Evolutionary conservation across 2,797 vertebrate species (phyloP).

Genomic region (Pseudochaenichthys georgianus): DNA sequence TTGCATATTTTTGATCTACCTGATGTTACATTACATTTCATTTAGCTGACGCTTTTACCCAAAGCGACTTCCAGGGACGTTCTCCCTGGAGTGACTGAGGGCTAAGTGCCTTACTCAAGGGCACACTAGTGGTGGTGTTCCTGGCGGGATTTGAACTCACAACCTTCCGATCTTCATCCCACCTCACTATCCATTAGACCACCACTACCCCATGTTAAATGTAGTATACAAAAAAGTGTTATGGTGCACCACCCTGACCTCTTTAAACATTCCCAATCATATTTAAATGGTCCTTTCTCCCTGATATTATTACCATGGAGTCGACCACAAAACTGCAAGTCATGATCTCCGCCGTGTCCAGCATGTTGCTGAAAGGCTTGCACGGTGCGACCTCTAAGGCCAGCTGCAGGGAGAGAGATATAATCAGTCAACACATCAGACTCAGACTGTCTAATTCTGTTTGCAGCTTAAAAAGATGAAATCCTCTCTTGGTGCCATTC

Average conservation of each 20-base stretch:
- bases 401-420: conserved; percentile 80
- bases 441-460: background rate
- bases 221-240: too few species aligned
- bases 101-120: too few species aligned
- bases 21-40: too few species aligned
- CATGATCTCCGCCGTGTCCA: conserved; percentile 92
- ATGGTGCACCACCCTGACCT: background rate
- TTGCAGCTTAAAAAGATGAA: background rate
- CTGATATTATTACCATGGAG: conserved; percentile 89
- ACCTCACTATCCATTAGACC: too few species aligned
- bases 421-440: background rate
- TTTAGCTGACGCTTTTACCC: too few species aligned
- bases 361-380: conserved; percentile 92
- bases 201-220: too few species aligned
- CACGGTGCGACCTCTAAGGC: conserved; percentile 90
- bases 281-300: conserved; percentile 5
- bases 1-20: too few species aligned
- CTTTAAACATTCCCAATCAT: background rate
- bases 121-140: too few species aligned
- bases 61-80: too few species aligned
- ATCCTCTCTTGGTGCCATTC: background rate
- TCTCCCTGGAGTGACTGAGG: too few species aligned
- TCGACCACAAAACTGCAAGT: conserved; percentile 91
- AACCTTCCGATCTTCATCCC: too few species aligned
- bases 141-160: too few species aligned